phyloP scores from a whole-genome alignment of 1,140 invertebrate genomes.

The Platyura marginata region DNA sequence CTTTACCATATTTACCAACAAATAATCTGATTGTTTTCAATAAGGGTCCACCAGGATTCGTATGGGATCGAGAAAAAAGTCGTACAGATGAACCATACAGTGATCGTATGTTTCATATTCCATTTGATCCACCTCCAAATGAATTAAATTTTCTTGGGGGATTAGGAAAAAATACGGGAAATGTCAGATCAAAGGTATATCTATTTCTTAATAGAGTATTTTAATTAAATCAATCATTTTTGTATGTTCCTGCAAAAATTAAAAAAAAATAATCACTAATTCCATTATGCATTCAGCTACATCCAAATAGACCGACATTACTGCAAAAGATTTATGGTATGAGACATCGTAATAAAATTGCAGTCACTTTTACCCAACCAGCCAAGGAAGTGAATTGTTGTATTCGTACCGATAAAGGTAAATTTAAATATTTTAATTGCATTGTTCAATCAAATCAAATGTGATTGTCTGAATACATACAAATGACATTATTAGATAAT shows the following conservation, averaged over 20 bases:
- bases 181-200: not conserved
- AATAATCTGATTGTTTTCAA: not conserved
- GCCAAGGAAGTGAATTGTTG: not conserved
- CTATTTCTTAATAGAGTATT: not conserved
- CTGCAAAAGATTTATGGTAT: not conserved
- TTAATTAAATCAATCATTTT: not conserved
- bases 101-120: not conserved
- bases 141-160: conserved; percentile 1
- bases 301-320: not conserved
- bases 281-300: not conserved
- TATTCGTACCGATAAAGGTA: too few species aligned
- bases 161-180: not conserved
- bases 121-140: conserved; percentile 1
- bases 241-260: not conserved
- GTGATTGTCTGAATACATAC: too few species aligned
- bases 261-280: too few species aligned
- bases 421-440: too few species aligned
- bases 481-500: too few species aligned
- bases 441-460: too few species aligned
- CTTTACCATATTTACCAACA: too few species aligned
- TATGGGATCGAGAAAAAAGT: not conserved
- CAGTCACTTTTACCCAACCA: conserved; percentile 1
- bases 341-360: conserved; percentile 1
- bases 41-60: not conserved
- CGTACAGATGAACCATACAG: not conserved